Conservation (phyloP, 2,797 vertebrate genomes). For the Huso huso region DNA sequence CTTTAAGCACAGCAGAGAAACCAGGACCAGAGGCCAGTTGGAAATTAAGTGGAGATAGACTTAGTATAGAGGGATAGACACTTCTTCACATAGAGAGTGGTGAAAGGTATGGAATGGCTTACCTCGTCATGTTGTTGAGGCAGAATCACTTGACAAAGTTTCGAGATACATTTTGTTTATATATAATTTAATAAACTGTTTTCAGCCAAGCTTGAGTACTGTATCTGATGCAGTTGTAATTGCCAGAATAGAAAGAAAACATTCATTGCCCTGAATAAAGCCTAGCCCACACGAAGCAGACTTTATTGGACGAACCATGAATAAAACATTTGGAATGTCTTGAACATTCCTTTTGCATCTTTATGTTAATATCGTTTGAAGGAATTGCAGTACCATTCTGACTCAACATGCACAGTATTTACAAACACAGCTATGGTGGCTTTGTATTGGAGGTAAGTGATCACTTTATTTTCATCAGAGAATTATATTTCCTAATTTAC, state of each 20-base stretch:
- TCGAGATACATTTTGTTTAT: too few species aligned
- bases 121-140: too few species aligned
- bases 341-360: conserved; percentile 7
- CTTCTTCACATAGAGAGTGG: too few species aligned
- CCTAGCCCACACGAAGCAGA: conserved; percentile 17
- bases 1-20: too few species aligned
- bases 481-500: too few species aligned
- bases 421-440: conserved; percentile 11
- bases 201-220: background rate
- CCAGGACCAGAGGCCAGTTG: too few species aligned
- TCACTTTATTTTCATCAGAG: background rate
- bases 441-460: background rate
- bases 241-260: background rate
- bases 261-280: conserved; percentile 19
- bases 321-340: background rate
- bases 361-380: conserved; percentile 16
- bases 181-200: too few species aligned
- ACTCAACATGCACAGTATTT: background rate
- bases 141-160: too few species aligned
- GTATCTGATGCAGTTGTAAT: too few species aligned
- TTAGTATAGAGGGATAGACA: too few species aligned
- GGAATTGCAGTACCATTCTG: background rate
- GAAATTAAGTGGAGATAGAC: too few species aligned
- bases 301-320: conserved; percentile 13
- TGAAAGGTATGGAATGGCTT: too few species aligned